Evolutionary conservation across 2,797 vertebrate genomes (phyloP), one percentile per base, ranked within the genome.

Genomic region (Triplophysa yarkandensis): DNA sequence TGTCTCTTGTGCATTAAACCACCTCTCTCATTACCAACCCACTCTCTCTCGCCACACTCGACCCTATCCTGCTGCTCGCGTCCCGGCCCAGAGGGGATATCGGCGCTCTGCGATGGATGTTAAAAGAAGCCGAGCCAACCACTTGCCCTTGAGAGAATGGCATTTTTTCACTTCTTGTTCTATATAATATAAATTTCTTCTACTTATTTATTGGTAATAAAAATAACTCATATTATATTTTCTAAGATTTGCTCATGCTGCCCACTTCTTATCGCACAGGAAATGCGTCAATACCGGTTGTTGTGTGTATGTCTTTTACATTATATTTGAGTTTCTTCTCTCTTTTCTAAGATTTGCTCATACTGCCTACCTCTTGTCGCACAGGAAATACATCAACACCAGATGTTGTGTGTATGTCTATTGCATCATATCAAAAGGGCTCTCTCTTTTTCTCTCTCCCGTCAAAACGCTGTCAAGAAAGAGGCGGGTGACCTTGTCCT

Each of bases 401-500:
- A 27, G 50, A 55, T 60, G 68, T 70, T 58, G 68, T 63, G 44
- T 63, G 23, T 30, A 62, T 39, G 46, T 44, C 54, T 55, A 55
- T 55, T 43, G n/a, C n/a, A n/a, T n/a, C n/a, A 34, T 55, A 32
- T 74, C 71, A 62, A 76, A 67, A 74, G 74, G 65, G 72, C 64
- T 55, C 77, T 44, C 60, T 25, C 68, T 80, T 79, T 78, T 66
- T 86, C 83, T 78, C 74, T 84, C 87, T 85, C 89, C 89, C 90
- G 87, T 91, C 84, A 89, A 91, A 88, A 90, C 83, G 83, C 48
- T 23, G 68, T 83, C 79, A 84, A 83, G 78, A 6, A 13, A 6
- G 6, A 14, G 11, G 11, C 14, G 66, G 72, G 86, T 91, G 90
- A 92, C 90, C 91, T 91, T 89, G 89, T 86, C 82, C 85, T 86